Evolutionary conservation across 1,140 invertebrate species (phyloP), one percentile per base, ranked within the genome.

Genomic region (Theocolax elegans): DNA sequence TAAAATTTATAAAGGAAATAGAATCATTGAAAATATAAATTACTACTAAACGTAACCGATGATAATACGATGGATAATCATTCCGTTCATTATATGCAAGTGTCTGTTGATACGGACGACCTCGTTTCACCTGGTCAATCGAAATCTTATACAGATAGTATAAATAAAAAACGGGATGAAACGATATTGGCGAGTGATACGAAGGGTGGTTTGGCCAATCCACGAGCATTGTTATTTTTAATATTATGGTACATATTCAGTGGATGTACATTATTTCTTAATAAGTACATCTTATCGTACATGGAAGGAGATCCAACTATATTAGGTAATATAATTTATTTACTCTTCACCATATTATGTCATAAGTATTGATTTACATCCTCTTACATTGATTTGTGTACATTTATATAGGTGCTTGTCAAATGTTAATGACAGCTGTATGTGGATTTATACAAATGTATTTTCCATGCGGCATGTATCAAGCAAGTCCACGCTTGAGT

Each of bases 251-350:
- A 93, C 75, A 87, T 94, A 72, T 93, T 93, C 78, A 93, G 92
- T 79, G 91, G 90, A 8, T 91, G 90, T 77, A 95, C 93, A 7
- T 84, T 95, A 42, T 95, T 95, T 82, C 83, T 94, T 23, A 95
- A 95, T 83, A 95, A 95, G 80, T 94, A 94, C 76, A 94, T 95
- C 78, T 81, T 95, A 29, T 89, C 92, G 3, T 93, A 91, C 75
- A 87, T 93, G 78, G 88, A 91, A 78, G 92, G 92, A n/a, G 92
- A 95, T 84, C 91, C 93, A 7, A 91, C 91, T 49, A 83, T 95
- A 51, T 85, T 95, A 81, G 93, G 93, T 94, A 88, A 86, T 81
- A 35, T 6, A 35, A 35, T 35, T 35, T 35, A 35, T 35, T 35
- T 35, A 35, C 4, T 6, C 10, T 35, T n/a, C n/a, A n/a, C n/a